Evolutionary conservation across 2,797 vertebrate species (phyloP).

Genomic region (Perodicticus potto): DNA sequence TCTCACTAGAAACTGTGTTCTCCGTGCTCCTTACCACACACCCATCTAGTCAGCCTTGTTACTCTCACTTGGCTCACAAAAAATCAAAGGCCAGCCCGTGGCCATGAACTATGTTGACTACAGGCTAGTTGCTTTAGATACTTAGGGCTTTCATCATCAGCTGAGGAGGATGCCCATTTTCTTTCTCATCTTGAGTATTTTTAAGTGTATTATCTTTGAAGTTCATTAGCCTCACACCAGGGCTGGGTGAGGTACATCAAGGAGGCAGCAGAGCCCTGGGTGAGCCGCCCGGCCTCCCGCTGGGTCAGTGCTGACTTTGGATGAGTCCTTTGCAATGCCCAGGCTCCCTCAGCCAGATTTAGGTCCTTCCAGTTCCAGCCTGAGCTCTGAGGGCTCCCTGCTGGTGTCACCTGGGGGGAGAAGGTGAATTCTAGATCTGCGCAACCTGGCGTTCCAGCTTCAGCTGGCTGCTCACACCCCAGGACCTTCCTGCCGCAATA

Average conservation of each 20-base stretch:
- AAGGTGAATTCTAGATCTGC: not conserved
- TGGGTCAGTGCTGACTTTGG: fast-evolving
- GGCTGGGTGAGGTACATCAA: fast-evolving
- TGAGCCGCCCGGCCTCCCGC: not conserved
- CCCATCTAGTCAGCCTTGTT: not conserved
- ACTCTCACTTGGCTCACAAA: not conserved
- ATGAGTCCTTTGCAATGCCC: not conserved
- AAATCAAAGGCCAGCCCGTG: not conserved
- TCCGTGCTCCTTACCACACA: not conserved
- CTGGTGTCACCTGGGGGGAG: not conserved
- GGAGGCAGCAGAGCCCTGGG: not conserved
- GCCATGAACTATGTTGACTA: not conserved
- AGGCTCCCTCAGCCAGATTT: not conserved
- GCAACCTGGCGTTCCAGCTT: not conserved
- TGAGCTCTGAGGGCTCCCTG: not conserved
- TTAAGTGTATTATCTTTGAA: not conserved
- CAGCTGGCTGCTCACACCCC: not conserved
- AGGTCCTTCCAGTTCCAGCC: not conserved
- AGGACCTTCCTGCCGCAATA: not conserved
- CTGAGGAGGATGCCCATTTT: not conserved
- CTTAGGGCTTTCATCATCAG: not conserved
- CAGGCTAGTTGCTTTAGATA: not conserved
- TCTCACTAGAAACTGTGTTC: not conserved
- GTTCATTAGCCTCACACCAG: not conserved
- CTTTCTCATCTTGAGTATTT: not conserved